Base-by-base conservation (phyloP, 2,888 invertebrate species). In the Drosophila affinis region DNA sequence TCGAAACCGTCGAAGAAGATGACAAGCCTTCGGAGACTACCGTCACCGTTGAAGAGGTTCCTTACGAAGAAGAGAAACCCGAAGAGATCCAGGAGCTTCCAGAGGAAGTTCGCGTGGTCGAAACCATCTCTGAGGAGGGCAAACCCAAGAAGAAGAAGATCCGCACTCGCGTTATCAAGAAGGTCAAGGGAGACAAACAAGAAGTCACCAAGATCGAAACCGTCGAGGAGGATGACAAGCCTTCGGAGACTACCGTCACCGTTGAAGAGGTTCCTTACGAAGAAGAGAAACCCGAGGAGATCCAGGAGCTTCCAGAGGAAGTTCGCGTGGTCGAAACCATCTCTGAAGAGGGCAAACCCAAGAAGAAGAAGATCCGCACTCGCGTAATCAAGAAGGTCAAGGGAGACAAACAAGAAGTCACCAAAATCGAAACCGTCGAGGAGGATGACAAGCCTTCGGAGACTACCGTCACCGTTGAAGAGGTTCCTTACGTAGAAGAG, bases 361-460 rank as follows among this genome's bases (percentile, higher is more conserved):
- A 55, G 18, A 62, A 62, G 34, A 65, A 62, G 44, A 65, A 65
- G 48, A 65, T 65, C 39, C 62, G 65, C 24, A 65, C 62, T 24
- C 65, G 65, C 0, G 62, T 65, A 2, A 65, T 65, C 24, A 65
- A 65, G 32, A 65, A 65, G 63, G 63, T 67, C 52, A 67, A 63
- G 67, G 67, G 67, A n/a, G 73, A 62, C 21, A 73, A 73, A 10
- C 73, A 73, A 56, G 74, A 73, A n/a, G 73, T 73, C 21, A 73
- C 73, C 29, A 73, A 74, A 45, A 73, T 73, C 55, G 73, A 73
- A 47, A 73, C 72, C 0, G 72, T 76, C 18, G 76, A 76, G n/a
- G 76, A 76, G n/a, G 76, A 76, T 44, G 72, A 76, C 49, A 76
- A 72, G 10, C 51, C 27, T n/a, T n/a, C n/a, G n/a, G 76, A 76